A percentile compares a stretch with the other conserved stretches of the same genome.
Evolutionary conservation across 2,797 vertebrate genomes (phyloP).

Genomic region (Scolopax rusticola): DNA sequence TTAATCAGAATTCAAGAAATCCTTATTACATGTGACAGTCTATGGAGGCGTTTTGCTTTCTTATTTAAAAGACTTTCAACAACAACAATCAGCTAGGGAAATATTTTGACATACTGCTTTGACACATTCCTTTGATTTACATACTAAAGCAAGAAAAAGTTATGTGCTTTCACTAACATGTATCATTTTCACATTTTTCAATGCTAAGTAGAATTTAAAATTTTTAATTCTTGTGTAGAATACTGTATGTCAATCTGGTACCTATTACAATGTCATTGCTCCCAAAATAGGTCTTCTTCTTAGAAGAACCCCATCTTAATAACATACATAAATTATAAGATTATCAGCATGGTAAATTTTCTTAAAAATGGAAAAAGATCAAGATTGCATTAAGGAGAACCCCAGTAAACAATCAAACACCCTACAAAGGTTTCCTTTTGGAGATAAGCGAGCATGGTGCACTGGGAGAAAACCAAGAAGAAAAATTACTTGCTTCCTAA

Average conservation of each 20-base stretch:
- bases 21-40: neutral
- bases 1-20: constrained; percentile 5
- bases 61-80: constrained; percentile 29
- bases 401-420: neutral
- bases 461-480: neutral
- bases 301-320: neutral
- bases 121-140: neutral
- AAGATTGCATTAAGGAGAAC: neutral
- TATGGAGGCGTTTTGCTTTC: neutral
- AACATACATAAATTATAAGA: neutral
- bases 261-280: fast-evolving
- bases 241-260: neutral
- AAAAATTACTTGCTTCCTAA: neutral
- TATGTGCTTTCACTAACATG: neutral
- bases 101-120: neutral
- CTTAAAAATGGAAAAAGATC: neutral
- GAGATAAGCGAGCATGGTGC: neutral
- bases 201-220: neutral
- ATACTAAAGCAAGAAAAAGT: constrained; percentile 19
- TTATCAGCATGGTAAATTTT: neutral
- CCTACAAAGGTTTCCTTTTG: neutral
- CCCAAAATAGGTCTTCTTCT: neutral
- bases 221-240: neutral
- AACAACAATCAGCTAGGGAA: neutral
- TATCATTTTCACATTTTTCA: neutral